Evolutionary conservation across 2,113 vertebrate species (phyloP).

Genomic region (Malurus elegans): DNA sequence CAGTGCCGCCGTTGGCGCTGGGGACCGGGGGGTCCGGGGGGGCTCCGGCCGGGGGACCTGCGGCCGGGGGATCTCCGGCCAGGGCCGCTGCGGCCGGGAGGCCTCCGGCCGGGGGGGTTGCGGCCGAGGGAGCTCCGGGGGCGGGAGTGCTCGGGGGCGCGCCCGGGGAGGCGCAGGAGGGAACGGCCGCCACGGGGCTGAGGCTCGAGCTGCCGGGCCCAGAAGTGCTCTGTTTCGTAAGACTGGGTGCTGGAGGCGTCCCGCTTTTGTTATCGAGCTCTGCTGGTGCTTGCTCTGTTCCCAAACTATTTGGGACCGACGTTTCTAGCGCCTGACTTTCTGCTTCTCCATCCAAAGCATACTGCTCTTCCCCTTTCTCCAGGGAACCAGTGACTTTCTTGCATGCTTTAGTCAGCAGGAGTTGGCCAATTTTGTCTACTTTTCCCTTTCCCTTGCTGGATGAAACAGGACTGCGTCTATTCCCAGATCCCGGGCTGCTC

Average conservation of each 20-base stretch:
- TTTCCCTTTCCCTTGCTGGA: slow-evolving; percentile 79
- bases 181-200: background rate
- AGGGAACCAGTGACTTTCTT: slow-evolving; percentile 76
- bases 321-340: slow-evolving; percentile 68
- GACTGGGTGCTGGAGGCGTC: slow-evolving; percentile 40
- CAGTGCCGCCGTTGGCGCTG: slow-evolving; percentile 9
- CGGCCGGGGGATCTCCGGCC: background rate
- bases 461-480: slow-evolving; percentile 83
- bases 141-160: slow-evolving; percentile 51
- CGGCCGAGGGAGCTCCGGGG: background rate
- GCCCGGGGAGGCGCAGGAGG: slow-evolving; percentile 48
- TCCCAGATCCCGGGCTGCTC: slow-evolving; percentile 79
- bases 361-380: slow-evolving; percentile 79
- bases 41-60: too few relatives aligned
- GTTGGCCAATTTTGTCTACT: slow-evolving; percentile 81
- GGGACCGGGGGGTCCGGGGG: slow-evolving; percentile 49
- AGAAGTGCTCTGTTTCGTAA: slow-evolving; percentile 71
- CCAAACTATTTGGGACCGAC: slow-evolving; percentile 44
- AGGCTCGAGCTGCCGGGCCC: background rate
- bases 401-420: slow-evolving; percentile 75
- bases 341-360: slow-evolving; percentile 71
- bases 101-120: slow-evolving; percentile 26
- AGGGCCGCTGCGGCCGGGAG: background rate
- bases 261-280: slow-evolving; percentile 69
- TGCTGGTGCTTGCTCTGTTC: slow-evolving; percentile 66